Conservation (phyloP, 2,888 invertebrate genomes). For the Crocallis elinguaria region DNA sequence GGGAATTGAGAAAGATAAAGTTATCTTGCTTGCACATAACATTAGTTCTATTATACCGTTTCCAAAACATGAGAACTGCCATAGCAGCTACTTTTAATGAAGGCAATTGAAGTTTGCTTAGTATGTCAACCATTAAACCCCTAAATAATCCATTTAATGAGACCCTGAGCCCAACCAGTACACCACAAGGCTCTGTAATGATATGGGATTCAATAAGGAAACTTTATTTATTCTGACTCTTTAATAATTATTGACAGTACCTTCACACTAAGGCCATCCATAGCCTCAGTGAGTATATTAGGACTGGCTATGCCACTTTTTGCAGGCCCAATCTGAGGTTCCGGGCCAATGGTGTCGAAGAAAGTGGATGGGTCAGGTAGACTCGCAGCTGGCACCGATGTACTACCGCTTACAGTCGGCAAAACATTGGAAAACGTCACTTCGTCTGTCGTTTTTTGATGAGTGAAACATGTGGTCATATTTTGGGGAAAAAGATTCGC, state of each 20-base stretch:
- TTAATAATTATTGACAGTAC: slow-evolving; percentile 41
- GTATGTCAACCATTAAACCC: too few relatives aligned
- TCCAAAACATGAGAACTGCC: too few relatives aligned
- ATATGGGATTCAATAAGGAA: too few relatives aligned
- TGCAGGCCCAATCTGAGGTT: slow-evolving; percentile 58
- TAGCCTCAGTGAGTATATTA: slow-evolving; percentile 61
- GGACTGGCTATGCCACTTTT: slow-evolving; percentile 60
- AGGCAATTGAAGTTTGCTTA: too few relatives aligned
- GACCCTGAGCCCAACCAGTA: too few relatives aligned
- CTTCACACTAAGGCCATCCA: slow-evolving; percentile 71
- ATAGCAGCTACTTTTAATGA: too few relatives aligned
- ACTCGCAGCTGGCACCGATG: slow-evolving; percentile 67
- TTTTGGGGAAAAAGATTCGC: slow-evolving; percentile 57
- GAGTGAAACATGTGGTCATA: slow-evolving; percentile 63
- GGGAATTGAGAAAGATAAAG: too few relatives aligned
- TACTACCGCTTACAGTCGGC: slow-evolving; percentile 66
- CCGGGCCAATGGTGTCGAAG: slow-evolving; percentile 78
- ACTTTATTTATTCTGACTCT: not conserved
- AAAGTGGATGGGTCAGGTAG: slow-evolving; percentile 80
- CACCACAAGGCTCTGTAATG: too few relatives aligned
- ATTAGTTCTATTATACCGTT: too few relatives aligned
- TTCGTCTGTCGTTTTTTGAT: slow-evolving; percentile 59
- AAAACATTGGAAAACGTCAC: slow-evolving; percentile 63
- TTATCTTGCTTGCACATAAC: too few relatives aligned
- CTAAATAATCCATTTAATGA: too few relatives aligned